phyloP scores from a whole-genome alignment of 2,888 invertebrate genomes.

The Mystacides longicornis region DNA sequence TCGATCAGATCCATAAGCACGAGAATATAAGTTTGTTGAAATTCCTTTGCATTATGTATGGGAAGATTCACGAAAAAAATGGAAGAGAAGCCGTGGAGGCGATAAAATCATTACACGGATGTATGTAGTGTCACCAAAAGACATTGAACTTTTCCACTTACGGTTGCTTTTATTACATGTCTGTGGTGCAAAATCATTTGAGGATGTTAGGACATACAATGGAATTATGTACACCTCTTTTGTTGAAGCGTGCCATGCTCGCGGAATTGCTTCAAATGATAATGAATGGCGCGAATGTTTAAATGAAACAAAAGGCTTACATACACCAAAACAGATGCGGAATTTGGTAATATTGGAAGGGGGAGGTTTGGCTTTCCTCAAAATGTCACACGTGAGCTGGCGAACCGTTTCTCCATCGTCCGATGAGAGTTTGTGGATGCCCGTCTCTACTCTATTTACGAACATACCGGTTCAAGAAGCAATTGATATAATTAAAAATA shows the following conservation, averaged over 20 bases:
- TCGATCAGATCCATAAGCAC: neutral
- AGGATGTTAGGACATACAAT: slow-evolving; percentile 19
- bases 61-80: slow-evolving; percentile 13
- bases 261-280: slow-evolving; percentile 22
- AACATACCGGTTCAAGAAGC: too few species aligned
- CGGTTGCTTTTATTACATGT: slow-evolving; percentile 20
- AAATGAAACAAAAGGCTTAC: too few species aligned
- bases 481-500: too few species aligned
- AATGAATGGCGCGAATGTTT: slow-evolving; percentile 23
- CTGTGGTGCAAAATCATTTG: slow-evolving; percentile 19
- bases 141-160: slow-evolving; percentile 22
- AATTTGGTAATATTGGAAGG: too few species aligned
- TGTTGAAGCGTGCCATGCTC: slow-evolving; percentile 18
- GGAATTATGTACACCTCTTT: slow-evolving; percentile 19
- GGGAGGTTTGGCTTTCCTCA: too few species aligned
- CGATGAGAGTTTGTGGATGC: too few species aligned
- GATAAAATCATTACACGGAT: slow-evolving; percentile 20
- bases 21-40: slow-evolving; percentile 3
- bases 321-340: too few species aligned
- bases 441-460: too few species aligned
- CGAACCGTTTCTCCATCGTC: too few species aligned
- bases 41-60: slow-evolving; percentile 11
- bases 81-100: slow-evolving; percentile 17
- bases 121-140: slow-evolving; percentile 21
- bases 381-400: too few species aligned